These are phyloP conservation scores for Halocynthia aurantium DNA, from an alignment of 23 tunicate genomes.

Conservation along the genomic window DNA sequence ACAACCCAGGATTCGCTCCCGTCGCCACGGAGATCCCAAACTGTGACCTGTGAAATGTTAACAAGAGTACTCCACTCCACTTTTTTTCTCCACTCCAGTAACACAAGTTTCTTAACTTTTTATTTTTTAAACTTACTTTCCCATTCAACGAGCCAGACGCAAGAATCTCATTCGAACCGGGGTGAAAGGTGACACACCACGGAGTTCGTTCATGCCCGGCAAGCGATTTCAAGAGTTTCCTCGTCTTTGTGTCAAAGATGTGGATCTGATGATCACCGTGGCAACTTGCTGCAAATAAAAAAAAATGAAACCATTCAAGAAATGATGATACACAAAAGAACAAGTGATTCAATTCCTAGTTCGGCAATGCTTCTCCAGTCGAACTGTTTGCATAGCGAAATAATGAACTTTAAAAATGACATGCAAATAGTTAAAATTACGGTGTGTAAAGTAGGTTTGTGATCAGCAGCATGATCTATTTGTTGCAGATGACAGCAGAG, in stretches of 20 bases:
- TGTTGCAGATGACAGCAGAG: no score
- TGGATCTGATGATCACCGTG: conserved; percentile 91
- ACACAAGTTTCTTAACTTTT: no score
- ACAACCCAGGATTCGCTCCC: conserved; percentile 84
- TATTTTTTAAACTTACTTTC: conserved; percentile 78
- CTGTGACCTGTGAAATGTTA: conserved; percentile 62
- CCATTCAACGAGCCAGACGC: conserved; percentile 86
- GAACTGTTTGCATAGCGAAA: no score
- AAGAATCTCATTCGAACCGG: conserved; percentile 65
- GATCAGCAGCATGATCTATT: no score
- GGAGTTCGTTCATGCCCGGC: conserved; percentile 73
- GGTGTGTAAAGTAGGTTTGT: no score
- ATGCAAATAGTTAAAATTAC: no score
- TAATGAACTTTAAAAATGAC: no score
- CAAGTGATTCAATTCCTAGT: background rate
- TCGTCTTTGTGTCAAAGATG: conserved; percentile 34
- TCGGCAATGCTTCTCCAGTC: background rate
- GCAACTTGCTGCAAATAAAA: conserved; percentile 56
- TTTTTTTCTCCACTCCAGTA: no score
- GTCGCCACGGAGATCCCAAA: conserved; percentile 82
- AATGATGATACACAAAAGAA: no score
- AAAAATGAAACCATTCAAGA: no score
- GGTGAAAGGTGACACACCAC: conserved; percentile 87
- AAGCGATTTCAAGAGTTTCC: conserved; percentile 44
- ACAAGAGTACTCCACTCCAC: background rate